Evolutionary conservation across 2,113 vertebrate species (phyloP), one percentile per base, ranked within the genome.

Genomic region (Hippocampus zosterae): DNA sequence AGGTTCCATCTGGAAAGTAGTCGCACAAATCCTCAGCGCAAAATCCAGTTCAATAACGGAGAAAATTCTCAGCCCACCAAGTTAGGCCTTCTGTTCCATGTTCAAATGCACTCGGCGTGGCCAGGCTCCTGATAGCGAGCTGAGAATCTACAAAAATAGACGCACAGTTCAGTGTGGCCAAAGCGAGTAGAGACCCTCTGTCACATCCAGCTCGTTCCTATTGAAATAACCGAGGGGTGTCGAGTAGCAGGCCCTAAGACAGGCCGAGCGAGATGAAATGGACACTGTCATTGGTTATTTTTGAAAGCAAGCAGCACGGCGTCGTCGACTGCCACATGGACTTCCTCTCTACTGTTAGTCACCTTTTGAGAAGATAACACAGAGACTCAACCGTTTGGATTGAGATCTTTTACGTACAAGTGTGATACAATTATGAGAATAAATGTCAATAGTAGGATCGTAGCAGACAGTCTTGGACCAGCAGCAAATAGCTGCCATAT

Each of bases 221-320:
- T 87, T 89, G 87, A 91, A 91, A 92, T 88, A 92, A 91, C 83
- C 91, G 90, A 50, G 84, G 79, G 92, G 95, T 95, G 94, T 96
- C 94, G 76, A 92, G 94, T 95, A 88, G 93, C 95, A 94, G 90
- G 76, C 71, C 74, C 69, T 64, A 72, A 33, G 33, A 74, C 78
- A 77, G 75, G 73, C 71, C 71, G 25, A 72, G 90, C 88, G 89
- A 68, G 59, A 92, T 95, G 93, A 95, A 94, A 95, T 93, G 91
- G 91, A 94, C 93, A 92, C 91, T 87, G 92, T 94, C 93, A 92
- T 90, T 87, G 79, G 94, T 95, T 97, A 98, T 97, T 98, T 97
- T 95, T 94, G 95, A 93, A 90, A 86, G 73, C 68, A 3, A 44
- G 62, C 41, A 25, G 41, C 21, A 44, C 11, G 23, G 41, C 41